phyloP scores from a whole-genome alignment of 2,797 vertebrate species.

The Helostoma temminkii region DNA sequence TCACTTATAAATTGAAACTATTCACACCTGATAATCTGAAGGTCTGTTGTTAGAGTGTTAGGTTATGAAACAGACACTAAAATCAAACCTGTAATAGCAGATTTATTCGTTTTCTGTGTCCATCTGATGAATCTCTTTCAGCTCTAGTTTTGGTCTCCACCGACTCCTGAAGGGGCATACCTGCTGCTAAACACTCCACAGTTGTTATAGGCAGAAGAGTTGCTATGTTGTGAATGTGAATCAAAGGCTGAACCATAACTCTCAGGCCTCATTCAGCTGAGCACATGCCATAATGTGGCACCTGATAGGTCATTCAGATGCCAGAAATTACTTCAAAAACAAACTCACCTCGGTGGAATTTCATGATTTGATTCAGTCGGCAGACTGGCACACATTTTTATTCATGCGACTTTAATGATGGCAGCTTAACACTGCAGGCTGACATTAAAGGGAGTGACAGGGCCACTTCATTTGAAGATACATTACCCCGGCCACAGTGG shows the following conservation, averaged over 20 bases:
- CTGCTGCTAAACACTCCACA: too few relatives aligned
- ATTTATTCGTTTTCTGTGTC: too few relatives aligned
- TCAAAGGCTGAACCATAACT: background rate
- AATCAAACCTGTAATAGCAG: too few relatives aligned
- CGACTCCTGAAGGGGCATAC: too few relatives aligned
- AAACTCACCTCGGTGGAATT: conserved; percentile 15
- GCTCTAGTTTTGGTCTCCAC: too few relatives aligned
- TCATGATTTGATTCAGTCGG: background rate
- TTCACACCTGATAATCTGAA: too few relatives aligned
- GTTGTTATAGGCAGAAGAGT: too few relatives aligned
- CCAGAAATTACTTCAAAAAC: conserved; percentile 13
- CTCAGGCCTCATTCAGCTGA: background rate
- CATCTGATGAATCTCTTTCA: too few relatives aligned
- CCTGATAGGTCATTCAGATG: background rate
- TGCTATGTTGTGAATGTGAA: too few relatives aligned
- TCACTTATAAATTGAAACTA: too few relatives aligned
- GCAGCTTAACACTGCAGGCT: background rate
- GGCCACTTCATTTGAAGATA: conserved; percentile 36
- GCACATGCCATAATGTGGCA: background rate
- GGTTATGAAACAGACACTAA: too few relatives aligned
- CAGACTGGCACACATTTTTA: background rate
- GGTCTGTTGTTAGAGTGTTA: too few relatives aligned
- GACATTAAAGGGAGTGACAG: background rate
- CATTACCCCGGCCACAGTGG: background rate
- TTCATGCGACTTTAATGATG: conserved; percentile 7